Conservation (phyloP, 1,140 invertebrate genomes). For the Meloidogyne hapla region DNA sequence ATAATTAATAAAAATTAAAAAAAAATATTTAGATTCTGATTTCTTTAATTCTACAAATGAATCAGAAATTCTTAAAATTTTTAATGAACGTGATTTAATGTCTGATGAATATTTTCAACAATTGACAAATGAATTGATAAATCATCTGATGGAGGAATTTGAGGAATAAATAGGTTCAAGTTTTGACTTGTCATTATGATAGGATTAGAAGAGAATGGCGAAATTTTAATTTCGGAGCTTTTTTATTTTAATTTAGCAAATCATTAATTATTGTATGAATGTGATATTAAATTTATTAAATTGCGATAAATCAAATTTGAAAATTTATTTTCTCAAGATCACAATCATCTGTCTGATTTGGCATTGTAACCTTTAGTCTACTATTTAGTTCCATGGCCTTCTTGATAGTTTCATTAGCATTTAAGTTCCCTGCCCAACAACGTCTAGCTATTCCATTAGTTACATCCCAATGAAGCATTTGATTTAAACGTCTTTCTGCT, state of each 20-base stretch:
- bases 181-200: no score
- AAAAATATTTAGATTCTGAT: constrained; percentile 38
- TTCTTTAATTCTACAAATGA: constrained; percentile 53
- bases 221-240: no score
- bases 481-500: constrained; percentile 66
- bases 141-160: neutral
- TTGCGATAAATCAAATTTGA: constrained; percentile 1
- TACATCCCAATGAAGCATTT: constrained; percentile 73
- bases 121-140: constrained; percentile 13
- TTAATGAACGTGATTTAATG: constrained; percentile 53
- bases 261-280: no score
- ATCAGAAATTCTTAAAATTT: constrained; percentile 46
- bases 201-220: no score
- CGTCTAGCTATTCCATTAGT: constrained; percentile 70
- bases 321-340: constrained; percentile 41
- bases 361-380: constrained; percentile 53
- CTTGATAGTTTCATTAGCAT: constrained; percentile 54
- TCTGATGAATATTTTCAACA: constrained; percentile 43
- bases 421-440: constrained; percentile 55
- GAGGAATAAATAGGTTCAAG: no score
- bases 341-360: constrained; percentile 48
- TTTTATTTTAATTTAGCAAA: no score
- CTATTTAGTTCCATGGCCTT: constrained; percentile 44
- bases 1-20: constrained; percentile 12
- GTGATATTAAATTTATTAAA: neutral